Evolutionary conservation across 2,113 vertebrate genomes (phyloP).

Genomic region (Aptenodytes forsteri): DNA sequence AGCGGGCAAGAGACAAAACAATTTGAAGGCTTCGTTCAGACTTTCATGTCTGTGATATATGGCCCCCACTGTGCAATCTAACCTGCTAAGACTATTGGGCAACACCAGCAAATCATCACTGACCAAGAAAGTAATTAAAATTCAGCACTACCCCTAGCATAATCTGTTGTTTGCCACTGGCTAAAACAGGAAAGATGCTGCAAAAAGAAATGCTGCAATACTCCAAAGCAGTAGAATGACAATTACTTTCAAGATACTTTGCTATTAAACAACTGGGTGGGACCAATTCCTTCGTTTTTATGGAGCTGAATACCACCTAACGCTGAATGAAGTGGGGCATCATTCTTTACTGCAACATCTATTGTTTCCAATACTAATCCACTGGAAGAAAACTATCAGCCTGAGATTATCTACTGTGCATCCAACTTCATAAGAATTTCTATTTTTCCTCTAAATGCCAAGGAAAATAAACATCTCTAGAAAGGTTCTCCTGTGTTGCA

Average conservation of each 20-base stretch:
- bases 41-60: neutral
- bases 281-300: neutral
- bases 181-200: neutral
- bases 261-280: neutral
- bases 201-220: neutral
- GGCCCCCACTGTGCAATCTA: neutral
- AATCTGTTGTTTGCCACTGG: neutral
- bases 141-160: neutral
- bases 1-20: neutral
- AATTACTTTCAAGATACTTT: neutral
- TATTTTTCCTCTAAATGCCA: neutral
- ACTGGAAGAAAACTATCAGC: neutral
- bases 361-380: neutral
- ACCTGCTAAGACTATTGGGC: neutral
- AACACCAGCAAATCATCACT: neutral
- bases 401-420: neutral
- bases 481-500: neutral
- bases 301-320: neutral
- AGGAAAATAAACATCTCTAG: neutral
- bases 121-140: constrained; percentile 19
- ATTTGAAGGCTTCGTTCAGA: neutral
- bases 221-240: neutral
- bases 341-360: neutral
- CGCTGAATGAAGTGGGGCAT: neutral
- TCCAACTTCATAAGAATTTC: neutral